A percentile compares a stretch with the other conserved stretches of the same genome.
Evolutionary conservation across 2,797 vertebrate species (phyloP).

Genomic region (Hoplostethus mediterraneus): DNA sequence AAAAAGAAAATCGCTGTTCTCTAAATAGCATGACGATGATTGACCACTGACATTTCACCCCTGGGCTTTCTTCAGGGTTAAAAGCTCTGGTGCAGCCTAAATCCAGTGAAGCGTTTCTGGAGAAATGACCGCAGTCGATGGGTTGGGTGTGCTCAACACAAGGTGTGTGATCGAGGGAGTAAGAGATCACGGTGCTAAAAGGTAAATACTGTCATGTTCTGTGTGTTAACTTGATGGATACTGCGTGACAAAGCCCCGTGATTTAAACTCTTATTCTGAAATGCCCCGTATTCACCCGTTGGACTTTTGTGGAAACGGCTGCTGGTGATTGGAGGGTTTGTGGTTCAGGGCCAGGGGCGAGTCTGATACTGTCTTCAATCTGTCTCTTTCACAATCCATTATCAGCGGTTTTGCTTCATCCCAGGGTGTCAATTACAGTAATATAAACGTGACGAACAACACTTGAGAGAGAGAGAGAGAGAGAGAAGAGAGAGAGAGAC

Average conservation of each 20-base stretch:
- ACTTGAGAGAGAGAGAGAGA: slow-evolving; percentile 1
- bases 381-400: not conserved
- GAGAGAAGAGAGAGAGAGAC: slow-evolving; percentile 25
- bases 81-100: slow-evolving; percentile 50
- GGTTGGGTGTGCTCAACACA: slow-evolving; percentile 10
- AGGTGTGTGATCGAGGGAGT: not conserved
- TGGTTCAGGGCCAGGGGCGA: not conserved
- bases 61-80: slow-evolving; percentile 56
- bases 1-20: slow-evolving; percentile 42
- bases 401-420: not conserved
- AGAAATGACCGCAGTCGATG: slow-evolving; percentile 32
- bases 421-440: not conserved
- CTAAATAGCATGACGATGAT: slow-evolving; percentile 57
- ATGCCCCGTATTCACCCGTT: not conserved
- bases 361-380: not conserved
- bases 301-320: not conserved
- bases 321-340: not conserved
- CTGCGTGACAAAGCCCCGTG: no score
- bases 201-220: no score
- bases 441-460: not conserved
- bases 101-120: slow-evolving; percentile 29
- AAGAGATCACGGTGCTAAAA: not conserved
- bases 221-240: no score
- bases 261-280: no score
- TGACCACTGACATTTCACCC: slow-evolving; percentile 63